phyloP scores from a whole-genome alignment of 2,797 vertebrate genomes.

The Babyrousa celebensis region DNA sequence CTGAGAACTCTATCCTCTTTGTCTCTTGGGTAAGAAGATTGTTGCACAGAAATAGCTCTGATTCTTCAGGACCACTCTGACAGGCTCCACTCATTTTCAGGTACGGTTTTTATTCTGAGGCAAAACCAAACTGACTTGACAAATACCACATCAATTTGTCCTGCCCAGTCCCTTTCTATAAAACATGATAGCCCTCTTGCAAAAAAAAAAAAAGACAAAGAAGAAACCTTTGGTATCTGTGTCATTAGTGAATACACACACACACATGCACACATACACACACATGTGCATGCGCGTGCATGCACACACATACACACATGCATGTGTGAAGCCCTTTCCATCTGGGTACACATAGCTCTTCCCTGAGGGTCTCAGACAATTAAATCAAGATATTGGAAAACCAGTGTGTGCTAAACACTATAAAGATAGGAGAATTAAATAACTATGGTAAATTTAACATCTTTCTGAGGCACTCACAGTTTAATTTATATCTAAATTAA shows the following conservation, averaged over 20 bases:
- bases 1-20: neutral
- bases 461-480: slow-evolving; percentile 34
- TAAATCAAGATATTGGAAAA: neutral
- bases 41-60: neutral
- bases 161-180: neutral
- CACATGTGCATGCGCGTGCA: neutral
- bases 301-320: neutral
- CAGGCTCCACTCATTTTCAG: neutral
- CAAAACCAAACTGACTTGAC: neutral
- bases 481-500: slow-evolving; percentile 73
- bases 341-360: neutral
- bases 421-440: neutral
- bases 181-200: neutral
- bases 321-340: neutral
- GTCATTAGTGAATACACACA: neutral
- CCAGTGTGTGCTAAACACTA: neutral
- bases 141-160: neutral
- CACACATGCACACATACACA: neutral
- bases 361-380: neutral
- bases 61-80: neutral
- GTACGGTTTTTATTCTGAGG: neutral
- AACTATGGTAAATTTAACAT: neutral
- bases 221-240: neutral
- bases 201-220: neutral
- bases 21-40: slow-evolving; percentile 22